These are phyloP conservation scores for Drosophila auraria DNA, from an alignment of 1,140 invertebrate genomes.

Conservation along the genomic window DNA sequence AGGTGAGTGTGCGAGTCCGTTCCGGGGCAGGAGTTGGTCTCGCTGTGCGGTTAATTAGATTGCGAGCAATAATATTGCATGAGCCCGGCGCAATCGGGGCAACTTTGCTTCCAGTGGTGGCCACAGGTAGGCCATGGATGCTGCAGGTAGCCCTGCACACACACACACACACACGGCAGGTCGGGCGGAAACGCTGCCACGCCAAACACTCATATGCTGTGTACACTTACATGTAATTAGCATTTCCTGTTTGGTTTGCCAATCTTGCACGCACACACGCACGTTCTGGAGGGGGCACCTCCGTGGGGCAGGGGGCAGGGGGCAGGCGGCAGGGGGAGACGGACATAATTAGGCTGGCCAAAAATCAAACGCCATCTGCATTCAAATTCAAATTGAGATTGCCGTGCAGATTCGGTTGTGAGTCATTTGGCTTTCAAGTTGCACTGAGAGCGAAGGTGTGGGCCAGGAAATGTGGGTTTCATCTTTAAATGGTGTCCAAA, in stretches of 20 bases:
- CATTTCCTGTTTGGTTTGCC: slow-evolving; percentile 69
- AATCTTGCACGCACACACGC: slow-evolving; percentile 34
- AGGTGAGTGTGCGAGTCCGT: slow-evolving; percentile 8
- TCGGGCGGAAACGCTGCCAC: neutral
- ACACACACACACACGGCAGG: neutral
- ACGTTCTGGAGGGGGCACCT: neutral
- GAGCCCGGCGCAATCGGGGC: slow-evolving; percentile 36
- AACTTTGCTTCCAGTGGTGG: slow-evolving; percentile 15
- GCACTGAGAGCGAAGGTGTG: neutral
- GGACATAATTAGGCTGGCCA: slow-evolving; percentile 58
- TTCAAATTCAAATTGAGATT: slow-evolving; percentile 58
- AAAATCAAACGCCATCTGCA: slow-evolving; percentile 72
- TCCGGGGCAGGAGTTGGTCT: slow-evolving; percentile 5
- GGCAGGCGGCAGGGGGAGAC: neutral
- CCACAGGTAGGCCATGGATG: neutral
- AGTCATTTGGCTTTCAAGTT: neutral
- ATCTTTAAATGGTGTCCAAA: too few species aligned
- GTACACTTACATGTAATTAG: slow-evolving; percentile 76
- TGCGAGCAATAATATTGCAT: slow-evolving; percentile 76
- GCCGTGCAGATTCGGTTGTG: slow-evolving; percentile 19
- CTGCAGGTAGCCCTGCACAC: slow-evolving; percentile 10
- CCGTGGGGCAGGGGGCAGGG: neutral
- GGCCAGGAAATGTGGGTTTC: too few species aligned
- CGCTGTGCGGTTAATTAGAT: slow-evolving; percentile 75
- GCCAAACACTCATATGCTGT: slow-evolving; percentile 35